Percentiles rank a stretch among this genome's conserved stretches.
phyloP scores from a whole-genome alignment of 2,113 vertebrate species.

The Oxyura jamaicensis region DNA sequence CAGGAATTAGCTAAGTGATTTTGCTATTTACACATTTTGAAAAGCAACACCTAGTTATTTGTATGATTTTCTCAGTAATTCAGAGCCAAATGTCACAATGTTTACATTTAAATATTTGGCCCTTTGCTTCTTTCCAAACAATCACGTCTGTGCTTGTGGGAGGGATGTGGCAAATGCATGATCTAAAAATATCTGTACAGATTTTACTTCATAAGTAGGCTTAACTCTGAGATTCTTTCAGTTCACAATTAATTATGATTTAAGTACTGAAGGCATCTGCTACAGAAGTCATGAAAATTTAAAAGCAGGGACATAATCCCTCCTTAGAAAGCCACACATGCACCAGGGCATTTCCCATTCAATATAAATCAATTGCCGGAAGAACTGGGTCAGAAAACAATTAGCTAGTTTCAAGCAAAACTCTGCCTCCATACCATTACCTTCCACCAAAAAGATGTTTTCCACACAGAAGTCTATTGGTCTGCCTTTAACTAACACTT shows the following conservation, averaged over 20 bases:
- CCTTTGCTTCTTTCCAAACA: not conserved
- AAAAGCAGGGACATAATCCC: not conserved
- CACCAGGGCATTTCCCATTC: not conserved
- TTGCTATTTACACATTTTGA: not conserved
- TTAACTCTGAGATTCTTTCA: not conserved
- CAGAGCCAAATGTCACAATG: not conserved
- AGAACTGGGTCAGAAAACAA: not conserved
- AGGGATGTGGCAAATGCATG: not conserved
- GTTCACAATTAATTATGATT: not conserved
- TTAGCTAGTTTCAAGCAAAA: not conserved
- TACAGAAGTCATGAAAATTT: not conserved
- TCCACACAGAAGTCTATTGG: not conserved
- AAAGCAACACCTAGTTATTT: not conserved
- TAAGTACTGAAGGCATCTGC: not conserved
- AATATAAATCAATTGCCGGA: not conserved
- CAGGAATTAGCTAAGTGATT: accelerated
- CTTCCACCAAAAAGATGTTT: not conserved
- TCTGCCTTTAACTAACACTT: not conserved
- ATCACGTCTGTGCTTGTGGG: not conserved
- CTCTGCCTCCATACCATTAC: not conserved
- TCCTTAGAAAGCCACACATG: not conserved
- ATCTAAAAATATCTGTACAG: not conserved
- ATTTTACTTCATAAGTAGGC: not conserved
- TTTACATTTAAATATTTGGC: not conserved
- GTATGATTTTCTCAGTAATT: not conserved